Evolutionary conservation across 1,140 invertebrate species (phyloP), one percentile per base, ranked within the genome.

Genomic region (Drosophila subpulchrella): DNA sequence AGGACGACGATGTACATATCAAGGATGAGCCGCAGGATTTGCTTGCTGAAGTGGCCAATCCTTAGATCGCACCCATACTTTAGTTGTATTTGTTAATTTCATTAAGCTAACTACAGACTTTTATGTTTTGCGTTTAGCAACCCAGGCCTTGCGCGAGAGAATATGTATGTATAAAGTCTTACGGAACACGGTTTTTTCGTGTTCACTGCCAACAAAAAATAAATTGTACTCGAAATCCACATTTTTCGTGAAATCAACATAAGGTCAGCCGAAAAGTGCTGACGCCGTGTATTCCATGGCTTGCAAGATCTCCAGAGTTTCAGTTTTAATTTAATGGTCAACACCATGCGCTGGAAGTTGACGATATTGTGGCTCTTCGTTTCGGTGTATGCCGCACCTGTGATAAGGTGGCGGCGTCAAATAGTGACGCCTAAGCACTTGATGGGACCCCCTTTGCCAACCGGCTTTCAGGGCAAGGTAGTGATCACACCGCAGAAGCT

Each of bases 1-100:
- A 95, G 46, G 96, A 96, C 81, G 96, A 97, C 84, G 96, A 96
- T 92, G 94, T 94, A 57, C 81, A 62, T 65, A 77, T 92, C 71
- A 92, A 92, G 53, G 91, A 91, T 7, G 91, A 92, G 48, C 88
- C 88, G 0, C 34, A 54, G 4, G 82, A 91, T 39, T 54, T 47
- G n/a, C 60, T 56, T 6, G 41, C 17, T 13, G 66, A 44, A 11
- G 61, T 47, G 42, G 15, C 55, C 0, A 68, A 68, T 62, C 46
- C 75, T 11, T 71, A 72, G 44, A 46, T 32, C 1, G 15, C 38
- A 12, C 15, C 20, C 11, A 3, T 4, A 3, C 6, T 7, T 20
- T 41, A 0, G 10, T 11, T 57, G 11, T 2, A 12, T 20, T 2
- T n/a, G 30, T 34, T 36, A 8, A 27, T 10, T 17, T 30, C 12